These are phyloP conservation scores for Hydroisotoma schaefferi DNA, from an alignment of 2,888 invertebrate species.

Conservation along the genomic window DNA sequence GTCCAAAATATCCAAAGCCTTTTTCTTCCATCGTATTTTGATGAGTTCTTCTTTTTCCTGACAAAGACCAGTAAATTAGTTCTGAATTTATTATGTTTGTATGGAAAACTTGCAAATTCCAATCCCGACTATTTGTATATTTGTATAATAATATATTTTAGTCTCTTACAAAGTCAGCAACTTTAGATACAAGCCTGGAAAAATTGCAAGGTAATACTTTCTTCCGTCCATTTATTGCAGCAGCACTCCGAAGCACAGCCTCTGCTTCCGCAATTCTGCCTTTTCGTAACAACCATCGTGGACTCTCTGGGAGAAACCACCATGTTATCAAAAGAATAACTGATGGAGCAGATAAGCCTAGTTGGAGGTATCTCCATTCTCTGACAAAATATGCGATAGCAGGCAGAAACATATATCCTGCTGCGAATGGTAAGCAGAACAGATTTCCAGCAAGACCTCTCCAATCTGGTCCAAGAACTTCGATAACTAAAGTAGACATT, in stretches of 20 bases:
- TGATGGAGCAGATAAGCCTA: constrained; percentile 32
- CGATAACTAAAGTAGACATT: too few species aligned
- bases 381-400: constrained; percentile 35
- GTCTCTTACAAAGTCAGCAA: constrained; percentile 34
- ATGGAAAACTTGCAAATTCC: too few species aligned
- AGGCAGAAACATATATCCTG: constrained; percentile 41
- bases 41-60: constrained; percentile 38
- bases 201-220: constrained; percentile 31
- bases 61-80: neutral
- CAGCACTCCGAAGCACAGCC: constrained; percentile 28
- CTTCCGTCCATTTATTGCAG: constrained; percentile 20
- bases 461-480: constrained; percentile 35
- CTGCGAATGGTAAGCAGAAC: constrained; percentile 43
- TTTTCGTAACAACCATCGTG: constrained; percentile 31
- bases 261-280: constrained; percentile 36
- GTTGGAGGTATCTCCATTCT: constrained; percentile 35
- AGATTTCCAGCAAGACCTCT: constrained; percentile 41
- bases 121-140: neutral
- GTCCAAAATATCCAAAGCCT: constrained; percentile 21
- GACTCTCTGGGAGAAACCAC: constrained; percentile 35
- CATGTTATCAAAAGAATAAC: constrained; percentile 32
- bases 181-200: constrained; percentile 22
- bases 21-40: constrained; percentile 26
- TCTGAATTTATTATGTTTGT: neutral
- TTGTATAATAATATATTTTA: neutral